Conservation (phyloP, 1,140 invertebrate genomes). For the Zaprionus inermis region DNA sequence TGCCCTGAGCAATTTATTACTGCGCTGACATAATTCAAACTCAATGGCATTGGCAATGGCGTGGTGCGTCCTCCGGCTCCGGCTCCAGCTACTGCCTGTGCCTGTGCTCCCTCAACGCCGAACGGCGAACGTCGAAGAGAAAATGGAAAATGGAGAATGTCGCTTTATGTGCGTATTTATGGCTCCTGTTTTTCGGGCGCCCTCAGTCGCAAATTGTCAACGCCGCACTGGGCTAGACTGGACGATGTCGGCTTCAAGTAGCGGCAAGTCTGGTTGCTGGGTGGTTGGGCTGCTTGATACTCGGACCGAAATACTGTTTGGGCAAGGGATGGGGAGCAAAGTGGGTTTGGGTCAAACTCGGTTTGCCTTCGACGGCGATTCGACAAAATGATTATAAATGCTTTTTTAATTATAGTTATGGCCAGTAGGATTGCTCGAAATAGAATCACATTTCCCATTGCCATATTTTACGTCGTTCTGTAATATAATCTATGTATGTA, state of each 20-base stretch:
- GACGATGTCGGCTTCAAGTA: slow-evolving; percentile 39
- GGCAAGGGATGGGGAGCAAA: not conserved
- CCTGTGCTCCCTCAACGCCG: not conserved
- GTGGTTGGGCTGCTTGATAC: not conserved
- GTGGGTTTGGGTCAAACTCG: slow-evolving; percentile 35
- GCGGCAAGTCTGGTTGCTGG: not conserved
- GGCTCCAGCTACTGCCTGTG: not conserved
- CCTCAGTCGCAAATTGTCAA: slow-evolving; percentile 34
- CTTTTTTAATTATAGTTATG: slow-evolving; percentile 73
- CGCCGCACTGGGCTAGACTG: slow-evolving; percentile 23
- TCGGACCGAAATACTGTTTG: not conserved
- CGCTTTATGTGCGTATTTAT: slow-evolving; percentile 63
- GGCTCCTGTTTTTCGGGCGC: slow-evolving; percentile 25
- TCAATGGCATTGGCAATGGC: slow-evolving; percentile 56
- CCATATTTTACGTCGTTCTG: slow-evolving; percentile 20
- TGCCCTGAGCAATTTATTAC: slow-evolving; percentile 70
- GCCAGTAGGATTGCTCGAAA: slow-evolving; percentile 25
- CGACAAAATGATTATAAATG: slow-evolving; percentile 70
- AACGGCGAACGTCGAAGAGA: not conserved
- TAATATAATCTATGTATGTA: slow-evolving; percentile 27
- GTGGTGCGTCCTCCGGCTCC: slow-evolving; percentile 17
- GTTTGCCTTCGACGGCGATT: slow-evolving; percentile 43
- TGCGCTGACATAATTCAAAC: slow-evolving; percentile 75
- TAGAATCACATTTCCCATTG: slow-evolving; percentile 37
- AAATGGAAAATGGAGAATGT: slow-evolving; percentile 36